Conservation (phyloP, 2,113 vertebrate species). For the Phaethornis superciliosus region DNA sequence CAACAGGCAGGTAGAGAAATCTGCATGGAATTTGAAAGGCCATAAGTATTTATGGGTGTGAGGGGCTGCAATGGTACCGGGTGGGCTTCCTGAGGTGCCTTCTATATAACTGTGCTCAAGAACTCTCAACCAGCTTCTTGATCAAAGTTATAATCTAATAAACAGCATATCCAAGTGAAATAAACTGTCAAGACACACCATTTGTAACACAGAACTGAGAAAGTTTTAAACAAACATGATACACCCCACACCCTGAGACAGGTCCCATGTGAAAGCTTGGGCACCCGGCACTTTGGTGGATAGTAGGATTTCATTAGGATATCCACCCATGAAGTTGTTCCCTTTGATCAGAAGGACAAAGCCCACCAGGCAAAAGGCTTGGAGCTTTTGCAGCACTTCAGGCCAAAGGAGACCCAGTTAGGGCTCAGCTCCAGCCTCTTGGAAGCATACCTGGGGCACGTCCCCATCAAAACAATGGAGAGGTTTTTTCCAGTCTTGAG, state of each 20-base stretch:
- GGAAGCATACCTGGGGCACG: neutral
- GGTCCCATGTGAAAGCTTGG: accelerated
- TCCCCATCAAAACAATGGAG: neutral
- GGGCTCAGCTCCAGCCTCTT: neutral
- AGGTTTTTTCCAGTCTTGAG: neutral
- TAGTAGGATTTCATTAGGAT: neutral
- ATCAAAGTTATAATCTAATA: neutral
- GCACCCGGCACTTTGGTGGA: accelerated
- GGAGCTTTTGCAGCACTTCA: neutral
- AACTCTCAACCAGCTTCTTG: neutral
- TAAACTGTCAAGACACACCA: neutral
- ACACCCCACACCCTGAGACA: neutral
- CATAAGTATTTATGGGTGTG: neutral
- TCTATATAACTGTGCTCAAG: neutral
- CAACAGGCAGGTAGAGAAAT: neutral
- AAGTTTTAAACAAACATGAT: neutral
- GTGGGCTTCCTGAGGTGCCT: neutral
- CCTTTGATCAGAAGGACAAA: neutral
- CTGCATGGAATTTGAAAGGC: neutral
- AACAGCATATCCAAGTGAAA: neutral
- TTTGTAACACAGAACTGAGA: neutral
- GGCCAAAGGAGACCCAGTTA: neutral
- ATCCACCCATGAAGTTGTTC: neutral
- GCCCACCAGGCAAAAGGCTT: neutral
- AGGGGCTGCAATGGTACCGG: neutral